Conservation (phyloP, 2,797 vertebrate genomes). For the Anisognathus igniventris region DNA sequence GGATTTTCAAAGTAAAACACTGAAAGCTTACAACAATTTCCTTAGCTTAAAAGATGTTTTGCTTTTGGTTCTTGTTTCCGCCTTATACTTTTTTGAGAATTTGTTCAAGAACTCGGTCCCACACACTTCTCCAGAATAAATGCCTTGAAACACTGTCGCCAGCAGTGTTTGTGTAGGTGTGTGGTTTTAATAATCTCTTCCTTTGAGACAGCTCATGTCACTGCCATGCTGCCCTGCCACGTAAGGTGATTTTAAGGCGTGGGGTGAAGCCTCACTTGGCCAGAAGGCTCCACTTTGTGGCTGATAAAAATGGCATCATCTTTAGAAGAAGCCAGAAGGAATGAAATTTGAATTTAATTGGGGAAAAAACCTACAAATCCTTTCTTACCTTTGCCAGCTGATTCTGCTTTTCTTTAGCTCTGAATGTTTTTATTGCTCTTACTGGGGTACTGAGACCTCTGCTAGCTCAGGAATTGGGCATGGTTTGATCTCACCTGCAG, state of each 20-base stretch:
- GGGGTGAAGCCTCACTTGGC: neutral
- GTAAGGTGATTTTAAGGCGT: neutral
- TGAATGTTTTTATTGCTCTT: neutral
- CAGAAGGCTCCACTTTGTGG: neutral
- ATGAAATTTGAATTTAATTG: neutral
- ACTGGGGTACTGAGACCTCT: neutral
- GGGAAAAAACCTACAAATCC: neutral
- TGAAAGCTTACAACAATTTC: constrained; percentile 59
- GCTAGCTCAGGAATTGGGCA: neutral
- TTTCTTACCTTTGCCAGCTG: neutral
- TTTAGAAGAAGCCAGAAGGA: neutral
- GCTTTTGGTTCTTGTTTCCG: constrained; percentile 42
- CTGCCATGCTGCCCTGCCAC: neutral
- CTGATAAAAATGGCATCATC: neutral
- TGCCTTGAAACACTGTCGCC: neutral
- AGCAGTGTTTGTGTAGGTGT: constrained; percentile 6
- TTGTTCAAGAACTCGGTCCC: neutral
- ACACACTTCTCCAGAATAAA: neutral
- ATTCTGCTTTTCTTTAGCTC: neutral
- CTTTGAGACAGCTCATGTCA: neutral
- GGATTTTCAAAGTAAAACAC: constrained; percentile 60
- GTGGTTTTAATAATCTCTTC: neutral
- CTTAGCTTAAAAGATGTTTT: constrained; percentile 44
- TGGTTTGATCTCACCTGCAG: neutral
- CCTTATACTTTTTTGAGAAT: neutral